These are phyloP conservation scores for Heloderma charlesbogerti DNA, from an alignment of 2,113 vertebrate genomes.

Conservation along the genomic window DNA sequence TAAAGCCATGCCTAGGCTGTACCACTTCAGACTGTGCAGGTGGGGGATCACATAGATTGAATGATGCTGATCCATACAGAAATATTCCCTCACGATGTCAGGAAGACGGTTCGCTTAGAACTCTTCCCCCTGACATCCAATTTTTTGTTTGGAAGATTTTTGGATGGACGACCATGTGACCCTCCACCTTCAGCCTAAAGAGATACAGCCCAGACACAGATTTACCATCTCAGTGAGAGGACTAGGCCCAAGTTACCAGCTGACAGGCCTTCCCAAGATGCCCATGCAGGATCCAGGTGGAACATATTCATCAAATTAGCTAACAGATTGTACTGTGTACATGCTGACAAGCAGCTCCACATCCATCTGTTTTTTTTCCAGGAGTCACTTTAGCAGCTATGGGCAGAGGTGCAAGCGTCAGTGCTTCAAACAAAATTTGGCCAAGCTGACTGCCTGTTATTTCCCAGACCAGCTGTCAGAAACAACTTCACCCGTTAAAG, in stretches of 20 bases:
- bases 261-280: slow-evolving; percentile 54
- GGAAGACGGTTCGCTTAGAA: not conserved
- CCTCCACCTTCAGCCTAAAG: not conserved
- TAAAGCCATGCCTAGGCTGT: not conserved
- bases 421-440: slow-evolving; percentile 21
- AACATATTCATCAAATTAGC: slow-evolving; percentile 52
- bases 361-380: not conserved
- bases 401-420: slow-evolving; percentile 8
- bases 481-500: not conserved
- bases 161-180: not conserved
- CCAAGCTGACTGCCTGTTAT: rapidly evolving
- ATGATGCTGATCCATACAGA: not conserved
- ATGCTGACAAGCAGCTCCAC: slow-evolving; percentile 55
- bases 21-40: not conserved
- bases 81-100: not conserved
- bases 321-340: slow-evolving; percentile 49
- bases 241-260: not conserved
- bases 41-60: not conserved
- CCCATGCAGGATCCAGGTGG: slow-evolving; percentile 27
- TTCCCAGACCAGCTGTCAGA: slow-evolving; percentile 11
- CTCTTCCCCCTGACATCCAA: not conserved
- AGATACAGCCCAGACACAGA: too few relatives aligned
- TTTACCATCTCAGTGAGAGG: not conserved
- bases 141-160: not conserved
- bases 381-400: not conserved